Conservation (phyloP, 2,888 invertebrate genomes). For the Melinopterus prodromus region DNA sequence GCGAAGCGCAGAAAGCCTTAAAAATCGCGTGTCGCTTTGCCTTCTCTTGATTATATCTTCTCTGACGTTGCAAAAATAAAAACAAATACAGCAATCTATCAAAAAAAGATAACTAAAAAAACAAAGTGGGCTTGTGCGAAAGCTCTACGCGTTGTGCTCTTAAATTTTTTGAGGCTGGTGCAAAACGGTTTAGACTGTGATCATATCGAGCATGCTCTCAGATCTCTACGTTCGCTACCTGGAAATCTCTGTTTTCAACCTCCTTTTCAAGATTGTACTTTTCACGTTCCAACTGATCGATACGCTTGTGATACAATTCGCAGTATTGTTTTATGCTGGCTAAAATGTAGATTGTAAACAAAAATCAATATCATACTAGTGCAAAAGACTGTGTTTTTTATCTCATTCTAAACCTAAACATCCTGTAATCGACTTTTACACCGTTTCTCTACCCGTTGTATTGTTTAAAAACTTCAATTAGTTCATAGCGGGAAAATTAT, state of each 20-base stretch:
- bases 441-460: neutral
- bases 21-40: neutral
- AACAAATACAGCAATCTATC: conserved; percentile 30
- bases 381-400: too few relatives aligned
- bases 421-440: neutral
- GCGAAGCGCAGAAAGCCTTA: neutral
- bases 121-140: conserved; percentile 46
- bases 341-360: conserved; percentile 44
- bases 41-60: neutral
- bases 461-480: neutral
- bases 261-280: conserved; percentile 99
- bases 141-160: conserved; percentile 40
- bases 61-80: conserved; percentile 13
- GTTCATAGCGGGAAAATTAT: neutral
- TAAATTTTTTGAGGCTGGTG: conserved; percentile 38
- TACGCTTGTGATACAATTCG: conserved; percentile 82
- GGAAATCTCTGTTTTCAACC: conserved; percentile 94
- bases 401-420: neutral
- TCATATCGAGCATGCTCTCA: neutral
- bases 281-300: conserved; percentile 83
- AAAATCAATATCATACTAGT: neutral
- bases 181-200: conserved; percentile 35
- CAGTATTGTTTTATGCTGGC: conserved; percentile 57
- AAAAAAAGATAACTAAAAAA: conserved; percentile 21
- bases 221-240: conserved; percentile 69